Conservation (phyloP, 2,888 invertebrate species). For the Sinotaia quadrata region DNA sequence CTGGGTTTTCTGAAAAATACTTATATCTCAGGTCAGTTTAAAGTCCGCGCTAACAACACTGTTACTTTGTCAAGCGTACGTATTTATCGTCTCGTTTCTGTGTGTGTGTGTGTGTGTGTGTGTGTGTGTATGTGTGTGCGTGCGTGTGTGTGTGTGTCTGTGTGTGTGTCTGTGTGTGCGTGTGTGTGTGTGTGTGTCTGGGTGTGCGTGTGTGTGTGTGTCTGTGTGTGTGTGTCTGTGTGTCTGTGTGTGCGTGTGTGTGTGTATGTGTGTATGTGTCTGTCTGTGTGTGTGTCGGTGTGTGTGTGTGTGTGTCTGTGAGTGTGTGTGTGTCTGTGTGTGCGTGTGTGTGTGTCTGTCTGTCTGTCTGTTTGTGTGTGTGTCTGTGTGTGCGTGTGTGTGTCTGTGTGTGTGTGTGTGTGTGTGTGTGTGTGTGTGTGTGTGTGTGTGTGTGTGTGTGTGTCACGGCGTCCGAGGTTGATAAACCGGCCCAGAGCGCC, state of each 20-base stretch:
- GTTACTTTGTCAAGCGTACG: no score
- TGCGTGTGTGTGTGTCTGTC: neutral
- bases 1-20: no score
- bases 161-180: no score
- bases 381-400: neutral
- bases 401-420: constrained; percentile 7
- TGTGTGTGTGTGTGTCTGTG: neutral
- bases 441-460: constrained; percentile 11
- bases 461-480: neutral
- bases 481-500: neutral
- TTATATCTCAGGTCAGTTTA: no score
- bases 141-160: neutral
- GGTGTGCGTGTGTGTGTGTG: constrained; percentile 2
- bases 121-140: constrained; percentile 3
- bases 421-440: constrained; percentile 9
- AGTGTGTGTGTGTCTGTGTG: neutral
- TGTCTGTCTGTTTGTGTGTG: neutral
- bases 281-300: neutral
- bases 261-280: constrained; percentile 1
- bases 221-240: constrained; percentile 7
- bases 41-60: no score
- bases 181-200: constrained; percentile 4
- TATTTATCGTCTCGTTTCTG: neutral
- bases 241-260: neutral
- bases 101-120: neutral